Evolutionary conservation across 2,113 vertebrate species (phyloP), one percentile per base, ranked within the genome.

Genomic region (Trichomycterus rosablanca): DNA sequence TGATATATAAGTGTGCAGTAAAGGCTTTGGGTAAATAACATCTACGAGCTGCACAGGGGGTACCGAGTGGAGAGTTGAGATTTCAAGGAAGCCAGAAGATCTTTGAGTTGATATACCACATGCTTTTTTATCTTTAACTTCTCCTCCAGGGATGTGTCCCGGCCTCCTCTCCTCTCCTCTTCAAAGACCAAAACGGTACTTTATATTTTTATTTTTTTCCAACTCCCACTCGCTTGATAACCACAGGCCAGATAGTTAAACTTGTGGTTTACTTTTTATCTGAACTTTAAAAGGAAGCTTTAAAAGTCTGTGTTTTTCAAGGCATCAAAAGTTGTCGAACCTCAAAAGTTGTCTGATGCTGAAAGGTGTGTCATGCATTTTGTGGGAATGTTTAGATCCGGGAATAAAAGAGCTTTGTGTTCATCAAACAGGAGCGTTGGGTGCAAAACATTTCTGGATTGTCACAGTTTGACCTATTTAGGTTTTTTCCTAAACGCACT

Each of bases 211-310:
- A 50, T 55, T 40, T 59, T 60, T 59, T 45, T 59, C 42, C 22
- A 35, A 40, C 35, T 58, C 19, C 50, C 61, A 23, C 34, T 63
- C 39, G 53, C 52, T 48, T 45, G 53, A 71, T 63, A 61, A 62
- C 69, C 54, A 55, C 43, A 19, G 66, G 74, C 62, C 58, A 70
- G 49, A 42, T 34, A 42, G 44, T 50, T 59, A 61, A 68, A 68
- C 58, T 61, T 61, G 20, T 35, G 49, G 60, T 24, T 26, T 46
- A 52, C 50, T 70, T 42, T 66, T 39, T 40, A 34, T 63, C 44
- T 72, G 45, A 54, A 50, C 57, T 59, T 53, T 19, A 54, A 15
- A 56, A 56, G 40, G 20, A 48, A 56, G 53, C 44, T 39, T 23
- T 35, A n/a, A n/a, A n/a, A n/a, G 16, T 62, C 59, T 28, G 39